phyloP scores from a whole-genome alignment of 1,140 invertebrate species.

The Daktulosphaira vitifoliae region DNA sequence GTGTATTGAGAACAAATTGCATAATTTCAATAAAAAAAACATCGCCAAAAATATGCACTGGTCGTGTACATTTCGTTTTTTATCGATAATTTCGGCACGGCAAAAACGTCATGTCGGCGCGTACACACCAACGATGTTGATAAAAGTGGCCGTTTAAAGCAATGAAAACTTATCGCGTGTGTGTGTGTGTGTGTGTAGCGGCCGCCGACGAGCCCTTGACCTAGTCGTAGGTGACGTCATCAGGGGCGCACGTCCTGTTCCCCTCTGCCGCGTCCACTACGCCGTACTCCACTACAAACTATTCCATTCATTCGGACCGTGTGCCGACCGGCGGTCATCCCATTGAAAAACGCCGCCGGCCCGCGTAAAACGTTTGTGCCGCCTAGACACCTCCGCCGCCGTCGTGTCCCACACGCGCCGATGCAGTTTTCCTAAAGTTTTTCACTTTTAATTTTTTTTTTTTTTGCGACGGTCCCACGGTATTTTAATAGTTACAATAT shows the following conservation, averaged over 20 bases:
- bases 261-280: slow-evolving; percentile 4
- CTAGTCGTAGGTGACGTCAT: slow-evolving; percentile 32
- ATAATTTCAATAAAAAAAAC: too few species aligned
- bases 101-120: too few species aligned
- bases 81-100: too few species aligned
- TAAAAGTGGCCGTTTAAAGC: background rate
- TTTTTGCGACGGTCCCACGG: too few species aligned
- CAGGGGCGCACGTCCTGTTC: slow-evolving; percentile 11
- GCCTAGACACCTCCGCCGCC: background rate
- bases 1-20: too few species aligned
- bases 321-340: slow-evolving; percentile 3
- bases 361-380: background rate
- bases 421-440: too few species aligned
- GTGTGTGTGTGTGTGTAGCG: background rate
- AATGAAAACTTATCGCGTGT: background rate
- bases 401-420: too few species aligned
- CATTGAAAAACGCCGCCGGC: slow-evolving; percentile 22
- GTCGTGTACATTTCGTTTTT: too few species aligned
- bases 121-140: background rate
- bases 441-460: too few species aligned
- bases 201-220: slow-evolving; percentile 13
- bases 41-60: too few species aligned
- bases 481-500: too few species aligned
- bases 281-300: background rate
- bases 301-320: too few species aligned